These are phyloP conservation scores for Misgurnus anguillicaudatus DNA, from an alignment of 2,113 vertebrate genomes.

Conservation along the genomic window DNA sequence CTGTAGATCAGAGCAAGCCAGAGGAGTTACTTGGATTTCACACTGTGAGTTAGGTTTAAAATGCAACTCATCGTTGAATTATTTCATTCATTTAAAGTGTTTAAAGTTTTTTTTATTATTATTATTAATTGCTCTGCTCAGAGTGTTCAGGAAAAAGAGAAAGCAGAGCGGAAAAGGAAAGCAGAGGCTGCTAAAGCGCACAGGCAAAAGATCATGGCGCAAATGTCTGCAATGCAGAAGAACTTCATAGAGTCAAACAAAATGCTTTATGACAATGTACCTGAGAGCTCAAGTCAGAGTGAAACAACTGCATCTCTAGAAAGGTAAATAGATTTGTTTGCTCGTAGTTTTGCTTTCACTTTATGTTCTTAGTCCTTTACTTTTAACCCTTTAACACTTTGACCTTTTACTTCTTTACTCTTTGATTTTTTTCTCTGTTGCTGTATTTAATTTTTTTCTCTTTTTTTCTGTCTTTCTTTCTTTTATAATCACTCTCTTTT, in stretches of 20 bases:
- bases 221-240: constrained; percentile 97
- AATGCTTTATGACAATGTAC: constrained; percentile 89
- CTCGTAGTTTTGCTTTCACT: too few species aligned
- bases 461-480: neutral
- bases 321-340: constrained; percentile 66
- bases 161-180: constrained; percentile 93
- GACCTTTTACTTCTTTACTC: too few species aligned
- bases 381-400: too few species aligned
- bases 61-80: too few species aligned
- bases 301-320: constrained; percentile 56
- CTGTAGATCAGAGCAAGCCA: constrained; percentile 76
- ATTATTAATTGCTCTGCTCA: constrained; percentile 57
- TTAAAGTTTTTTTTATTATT: neutral
- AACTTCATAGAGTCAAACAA: constrained; percentile 98
- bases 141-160: constrained; percentile 91
- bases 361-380: too few species aligned
- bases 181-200: constrained; percentile 94
- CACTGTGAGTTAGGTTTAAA: neutral
- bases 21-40: constrained; percentile 82
- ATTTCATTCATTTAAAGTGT: constrained; percentile 16
- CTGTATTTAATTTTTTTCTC: too few species aligned
- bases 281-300: constrained; percentile 74
- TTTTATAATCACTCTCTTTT: too few species aligned
- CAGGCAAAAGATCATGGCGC: constrained; percentile 98
- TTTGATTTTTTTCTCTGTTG: neutral